These are phyloP conservation scores for Lycocorax pyrrhopterus DNA, from an alignment of 2,113 vertebrate genomes.

Conservation along the genomic window DNA sequence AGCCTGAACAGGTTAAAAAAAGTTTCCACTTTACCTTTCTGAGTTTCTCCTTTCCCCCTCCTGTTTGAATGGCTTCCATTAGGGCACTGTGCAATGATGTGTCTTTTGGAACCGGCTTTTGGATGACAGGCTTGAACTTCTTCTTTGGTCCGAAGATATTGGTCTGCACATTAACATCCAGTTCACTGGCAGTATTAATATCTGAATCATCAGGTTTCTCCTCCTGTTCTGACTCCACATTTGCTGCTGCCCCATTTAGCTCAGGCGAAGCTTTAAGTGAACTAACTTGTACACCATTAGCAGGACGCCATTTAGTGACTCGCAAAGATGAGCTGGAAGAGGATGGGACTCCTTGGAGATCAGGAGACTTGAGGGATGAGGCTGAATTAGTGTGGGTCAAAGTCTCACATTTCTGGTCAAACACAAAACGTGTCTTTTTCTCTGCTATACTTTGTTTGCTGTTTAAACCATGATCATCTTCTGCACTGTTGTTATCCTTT, in stretches of 20 bases:
- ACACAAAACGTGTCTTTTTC: neutral
- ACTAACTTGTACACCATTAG: neutral
- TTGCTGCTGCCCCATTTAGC: neutral
- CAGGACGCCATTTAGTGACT: neutral
- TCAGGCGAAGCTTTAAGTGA: neutral
- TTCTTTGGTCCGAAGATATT: constrained; percentile 87
- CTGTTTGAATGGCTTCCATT: constrained; percentile 91
- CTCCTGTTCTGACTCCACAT: neutral
- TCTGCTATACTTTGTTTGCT: constrained; percentile 2
- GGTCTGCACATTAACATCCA: constrained; percentile 10
- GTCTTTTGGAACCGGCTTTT: constrained; percentile 82
- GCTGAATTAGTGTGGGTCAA: neutral
- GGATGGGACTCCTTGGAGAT: neutral
- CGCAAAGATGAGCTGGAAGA: neutral
- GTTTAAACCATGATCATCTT: neutral
- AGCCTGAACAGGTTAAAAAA: neutral
- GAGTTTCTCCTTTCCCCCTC: constrained; percentile 81
- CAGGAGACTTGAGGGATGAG: neutral
- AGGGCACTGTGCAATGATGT: constrained; percentile 83
- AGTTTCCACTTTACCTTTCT: constrained; percentile 79
- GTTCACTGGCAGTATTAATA: neutral
- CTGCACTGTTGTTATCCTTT: neutral
- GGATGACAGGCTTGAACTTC: constrained; percentile 84
- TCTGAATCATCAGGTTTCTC: neutral
- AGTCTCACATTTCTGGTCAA: neutral